phyloP scores from a whole-genome alignment of 37 sponge, comb jelly and placozoan species.

The Lycopodina hypogea region DNA sequence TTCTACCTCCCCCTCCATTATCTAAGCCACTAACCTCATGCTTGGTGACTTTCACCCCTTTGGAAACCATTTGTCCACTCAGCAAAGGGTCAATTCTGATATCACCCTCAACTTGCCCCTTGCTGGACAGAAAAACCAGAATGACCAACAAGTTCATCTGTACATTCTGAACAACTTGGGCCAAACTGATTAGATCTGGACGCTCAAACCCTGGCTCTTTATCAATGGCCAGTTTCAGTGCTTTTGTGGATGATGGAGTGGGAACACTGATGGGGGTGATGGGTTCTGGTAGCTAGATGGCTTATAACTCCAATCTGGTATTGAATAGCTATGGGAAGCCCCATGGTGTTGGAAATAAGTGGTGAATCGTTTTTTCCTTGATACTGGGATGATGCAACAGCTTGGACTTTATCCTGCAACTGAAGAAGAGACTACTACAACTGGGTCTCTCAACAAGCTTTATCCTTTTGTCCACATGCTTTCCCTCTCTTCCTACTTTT shows the following conservation, averaged over 20 bases:
- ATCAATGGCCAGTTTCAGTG: slow-evolving; percentile 18
- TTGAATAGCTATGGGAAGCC: slow-evolving; percentile 11
- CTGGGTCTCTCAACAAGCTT: slow-evolving; percentile 35
- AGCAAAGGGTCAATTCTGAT: slow-evolving; percentile 29
- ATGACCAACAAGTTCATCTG: not conserved
- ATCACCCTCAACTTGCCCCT: slow-evolving; percentile 16
- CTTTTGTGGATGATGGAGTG: slow-evolving; percentile 30
- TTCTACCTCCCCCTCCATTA: not conserved
- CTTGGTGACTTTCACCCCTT: slow-evolving; percentile 11
- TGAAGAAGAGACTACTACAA: slow-evolving; percentile 28
- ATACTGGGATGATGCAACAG: not conserved
- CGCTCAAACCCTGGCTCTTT: slow-evolving; percentile 54
- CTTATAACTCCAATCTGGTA: not conserved
- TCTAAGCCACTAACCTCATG: slow-evolving; percentile 13
- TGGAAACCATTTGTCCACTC: slow-evolving; percentile 30
- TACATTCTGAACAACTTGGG: slow-evolving; percentile 4
- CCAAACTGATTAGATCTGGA: slow-evolving; percentile 57
- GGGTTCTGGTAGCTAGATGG: not conserved
- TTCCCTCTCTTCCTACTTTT: not conserved
- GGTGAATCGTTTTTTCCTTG: slow-evolving; percentile 1
- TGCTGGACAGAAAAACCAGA: slow-evolving; percentile 1
- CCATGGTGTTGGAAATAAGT: not conserved
- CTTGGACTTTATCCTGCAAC: slow-evolving; percentile 2
- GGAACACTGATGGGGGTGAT: not conserved
- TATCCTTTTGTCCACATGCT: not conserved